A percentile compares a stretch with the other conserved stretches of the same genome.
These are phyloP conservation scores for Gasterosteus aculeatus DNA, from an alignment of 2,113 vertebrate species.

Conservation along the genomic window DNA sequence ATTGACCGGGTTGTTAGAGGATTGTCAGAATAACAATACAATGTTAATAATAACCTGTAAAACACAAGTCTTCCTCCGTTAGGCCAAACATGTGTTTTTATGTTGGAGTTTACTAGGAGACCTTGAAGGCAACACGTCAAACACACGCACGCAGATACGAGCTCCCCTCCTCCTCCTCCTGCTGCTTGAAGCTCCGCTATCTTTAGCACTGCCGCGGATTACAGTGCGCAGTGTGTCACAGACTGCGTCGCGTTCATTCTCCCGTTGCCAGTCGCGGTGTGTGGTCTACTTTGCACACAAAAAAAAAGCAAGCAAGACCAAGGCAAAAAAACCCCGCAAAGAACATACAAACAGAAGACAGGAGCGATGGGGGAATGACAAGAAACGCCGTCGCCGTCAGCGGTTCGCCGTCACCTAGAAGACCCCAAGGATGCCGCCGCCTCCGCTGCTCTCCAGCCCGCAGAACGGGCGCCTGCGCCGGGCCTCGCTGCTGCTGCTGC, in stretches of 20 bases:
- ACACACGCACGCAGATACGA: neutral
- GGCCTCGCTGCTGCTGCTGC: constrained; percentile 61
- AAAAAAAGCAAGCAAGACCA: neutral
- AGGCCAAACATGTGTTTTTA: neutral
- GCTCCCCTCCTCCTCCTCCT: constrained; percentile 8
- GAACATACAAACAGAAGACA: neutral
- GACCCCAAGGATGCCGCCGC: constrained; percentile 68
- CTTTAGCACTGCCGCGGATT: constrained; percentile 71
- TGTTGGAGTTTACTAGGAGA: constrained; percentile 13
- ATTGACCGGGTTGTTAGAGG: neutral
- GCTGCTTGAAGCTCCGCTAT: constrained; percentile 61
- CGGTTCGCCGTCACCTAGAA: constrained; percentile 54
- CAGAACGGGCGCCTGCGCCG: constrained; percentile 47
- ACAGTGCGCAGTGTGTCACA: constrained; percentile 50
- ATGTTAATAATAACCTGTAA: neutral
- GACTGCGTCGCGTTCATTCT: constrained; percentile 24
- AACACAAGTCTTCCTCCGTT: neutral
- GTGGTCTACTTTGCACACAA: neutral
- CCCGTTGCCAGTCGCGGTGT: neutral
- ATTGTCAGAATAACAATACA: neutral
- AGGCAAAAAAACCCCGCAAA: neutral
- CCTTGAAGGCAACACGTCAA: constrained; percentile 51
- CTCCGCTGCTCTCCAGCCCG: constrained; percentile 44
- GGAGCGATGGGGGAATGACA: constrained; percentile 73
- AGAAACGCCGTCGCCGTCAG: constrained; percentile 10